Evolutionary conservation across 2,888 invertebrate genomes (phyloP), one percentile per base, ranked within the genome.

Genomic region (Parnassius glacialis): DNA sequence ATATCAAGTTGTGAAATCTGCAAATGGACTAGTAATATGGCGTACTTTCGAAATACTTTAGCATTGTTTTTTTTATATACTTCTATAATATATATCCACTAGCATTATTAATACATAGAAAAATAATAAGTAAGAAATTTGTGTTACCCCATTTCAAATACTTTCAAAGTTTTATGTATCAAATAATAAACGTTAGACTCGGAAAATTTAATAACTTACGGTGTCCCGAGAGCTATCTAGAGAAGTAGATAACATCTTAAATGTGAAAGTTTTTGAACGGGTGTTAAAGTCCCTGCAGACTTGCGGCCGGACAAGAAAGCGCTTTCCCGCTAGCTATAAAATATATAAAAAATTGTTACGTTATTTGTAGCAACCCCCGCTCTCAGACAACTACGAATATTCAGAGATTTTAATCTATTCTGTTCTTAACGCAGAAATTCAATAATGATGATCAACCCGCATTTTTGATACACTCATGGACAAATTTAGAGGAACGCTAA

Each of bases 161-260:
- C 42, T 53, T 53, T 41, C 16, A 10, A 62, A 45, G 45, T 55
- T 62, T 64, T 66, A 52, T 63, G 61, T 64, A 56, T 65, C 60
- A 48, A 53, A 58, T 62, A 65, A 57, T 70, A 69, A 69, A 68
- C 67, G 66, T 61, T 66, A 67, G 60, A 62, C 61, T 65, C 57
- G 65, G 65, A 69, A 82, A 84, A 85, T 84, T 83, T 83, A 84
- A 85, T 85, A 81, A 81, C 84, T 82, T 79, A 77, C 71, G 61
- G 69, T 55, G 68, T 68, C 74, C 82, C 75, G 68, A 52, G 61
- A 76, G 78, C 76, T 71, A 62, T 59, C 69, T 67, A 69, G 69
- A 70, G 79, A 82, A 82, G 81, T 80, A 81, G 79, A 79, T 81
- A 83, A 85, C 75, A 78, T 84, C 84, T 84, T 82, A 81, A 85